phyloP scores from a whole-genome alignment of 2,113 vertebrate species.

The Chaetodon auriga region DNA sequence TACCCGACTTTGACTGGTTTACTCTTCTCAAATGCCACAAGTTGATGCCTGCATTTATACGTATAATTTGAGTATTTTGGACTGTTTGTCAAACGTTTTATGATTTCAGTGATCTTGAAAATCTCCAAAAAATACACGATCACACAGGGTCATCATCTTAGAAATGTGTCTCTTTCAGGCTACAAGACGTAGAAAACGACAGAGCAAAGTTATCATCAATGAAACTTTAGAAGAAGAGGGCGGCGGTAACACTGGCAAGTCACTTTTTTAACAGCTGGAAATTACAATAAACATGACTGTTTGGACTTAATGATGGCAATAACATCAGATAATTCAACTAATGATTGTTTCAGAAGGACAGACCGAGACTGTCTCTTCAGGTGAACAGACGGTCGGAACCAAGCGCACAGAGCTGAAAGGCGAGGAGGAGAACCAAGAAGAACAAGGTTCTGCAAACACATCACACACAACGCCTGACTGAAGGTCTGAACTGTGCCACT shows the following conservation, averaged over 20 bases:
- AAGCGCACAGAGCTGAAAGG: neutral
- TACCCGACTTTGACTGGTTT: accelerated
- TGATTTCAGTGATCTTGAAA: neutral
- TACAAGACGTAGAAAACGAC: constrained; percentile 17
- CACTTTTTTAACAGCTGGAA: neutral
- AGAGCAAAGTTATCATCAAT: constrained; percentile 20
- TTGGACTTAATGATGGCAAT: neutral
- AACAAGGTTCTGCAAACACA: constrained; percentile 13
- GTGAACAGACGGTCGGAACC: neutral
- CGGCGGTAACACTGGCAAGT: constrained; percentile 39
- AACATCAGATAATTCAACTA: neutral
- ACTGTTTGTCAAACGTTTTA: neutral
- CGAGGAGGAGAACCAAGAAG: neutral
- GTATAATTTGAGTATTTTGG: neutral
- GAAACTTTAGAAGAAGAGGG: constrained; percentile 10
- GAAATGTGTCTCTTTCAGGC: constrained; percentile 34
- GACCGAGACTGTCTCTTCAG: neutral
- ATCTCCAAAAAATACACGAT: no score
- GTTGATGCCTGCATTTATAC: neutral
- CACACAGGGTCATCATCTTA: neutral
- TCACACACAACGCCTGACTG: neutral
- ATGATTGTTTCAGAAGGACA: constrained; percentile 26
- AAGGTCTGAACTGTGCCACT: constrained; percentile 11
- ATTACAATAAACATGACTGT: neutral
- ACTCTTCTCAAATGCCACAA: no score